These are phyloP conservation scores for Dendroctonus ponderosae DNA, from an alignment of 1,140 invertebrate genomes.

Conservation along the genomic window DNA sequence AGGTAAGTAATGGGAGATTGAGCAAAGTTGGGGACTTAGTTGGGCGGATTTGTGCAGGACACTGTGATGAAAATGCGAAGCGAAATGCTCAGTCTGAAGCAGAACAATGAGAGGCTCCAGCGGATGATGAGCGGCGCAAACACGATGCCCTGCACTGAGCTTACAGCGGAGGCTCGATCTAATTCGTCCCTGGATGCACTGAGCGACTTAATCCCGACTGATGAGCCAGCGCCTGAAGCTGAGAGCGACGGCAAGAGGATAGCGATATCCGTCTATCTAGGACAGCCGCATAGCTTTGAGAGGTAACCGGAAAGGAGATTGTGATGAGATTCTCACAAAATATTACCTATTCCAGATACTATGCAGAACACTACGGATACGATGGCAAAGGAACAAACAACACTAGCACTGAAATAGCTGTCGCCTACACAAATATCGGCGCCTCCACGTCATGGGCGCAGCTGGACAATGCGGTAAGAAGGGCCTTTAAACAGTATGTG, in stretches of 20 bases:
- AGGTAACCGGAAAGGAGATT: constrained; percentile 55
- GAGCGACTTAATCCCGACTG: constrained; percentile 52
- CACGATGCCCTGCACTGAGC: constrained; percentile 47
- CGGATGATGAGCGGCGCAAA: constrained; percentile 65
- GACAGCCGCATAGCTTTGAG: constrained; percentile 75
- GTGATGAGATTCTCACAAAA: too few relatives aligned
- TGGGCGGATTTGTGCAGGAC: constrained; percentile 11
- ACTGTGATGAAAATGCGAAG: constrained; percentile 52
- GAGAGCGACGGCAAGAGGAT: constrained; percentile 85
- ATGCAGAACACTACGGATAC: constrained; percentile 56
- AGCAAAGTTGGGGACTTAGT: background rate
- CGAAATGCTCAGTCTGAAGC: constrained; percentile 94
- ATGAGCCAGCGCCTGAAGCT: constrained; percentile 60
- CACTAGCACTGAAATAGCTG: constrained; percentile 65
- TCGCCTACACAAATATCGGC: constrained; percentile 86
- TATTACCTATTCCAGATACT: constrained; percentile 48
- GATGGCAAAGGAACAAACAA: constrained; percentile 50
- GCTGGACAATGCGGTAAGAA: constrained; percentile 84
- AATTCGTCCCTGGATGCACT: constrained; percentile 44
- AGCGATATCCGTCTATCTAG: constrained; percentile 78
- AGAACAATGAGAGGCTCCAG: constrained; percentile 94
- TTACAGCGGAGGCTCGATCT: constrained; percentile 34
- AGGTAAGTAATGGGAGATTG: constrained; percentile 63
- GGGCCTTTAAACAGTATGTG: constrained; percentile 94
- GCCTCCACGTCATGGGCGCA: constrained; percentile 94